Conservation (phyloP, 1,140 invertebrate species). For the Metopolophium dirhodum region DNA sequence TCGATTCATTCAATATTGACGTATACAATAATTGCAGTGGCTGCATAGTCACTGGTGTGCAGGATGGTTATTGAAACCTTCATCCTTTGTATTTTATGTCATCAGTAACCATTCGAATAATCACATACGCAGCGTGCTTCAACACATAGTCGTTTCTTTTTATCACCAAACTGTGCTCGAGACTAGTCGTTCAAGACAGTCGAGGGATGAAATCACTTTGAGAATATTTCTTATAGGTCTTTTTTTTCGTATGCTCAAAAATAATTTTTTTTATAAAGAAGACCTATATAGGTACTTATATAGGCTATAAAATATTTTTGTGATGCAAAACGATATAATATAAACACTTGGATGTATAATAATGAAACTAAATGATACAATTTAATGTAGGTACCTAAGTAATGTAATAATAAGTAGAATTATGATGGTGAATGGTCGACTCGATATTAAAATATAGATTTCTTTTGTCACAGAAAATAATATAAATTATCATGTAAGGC, state of each 20-base stretch:
- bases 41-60: not conserved
- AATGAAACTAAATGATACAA: not conserved
- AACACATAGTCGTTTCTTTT: not conserved
- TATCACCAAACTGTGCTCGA: not conserved
- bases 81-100: constrained; percentile 11
- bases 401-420: not conserved
- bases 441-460: not conserved
- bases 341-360: not conserved
- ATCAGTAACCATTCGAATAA: constrained; percentile 6
- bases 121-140: not conserved
- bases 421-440: not conserved
- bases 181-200: not conserved
- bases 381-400: not conserved
- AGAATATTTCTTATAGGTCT: not conserved
- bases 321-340: not conserved
- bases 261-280: not conserved
- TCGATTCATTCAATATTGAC: not conserved
- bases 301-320: not conserved
- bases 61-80: not conserved
- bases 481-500: not conserved
- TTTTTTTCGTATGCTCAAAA: not conserved
- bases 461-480: not conserved
- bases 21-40: not conserved
- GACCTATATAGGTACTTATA: not conserved
- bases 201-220: not conserved